Base-by-base conservation (phyloP, 1,140 invertebrate species). In the Asobara japonica region DNA sequence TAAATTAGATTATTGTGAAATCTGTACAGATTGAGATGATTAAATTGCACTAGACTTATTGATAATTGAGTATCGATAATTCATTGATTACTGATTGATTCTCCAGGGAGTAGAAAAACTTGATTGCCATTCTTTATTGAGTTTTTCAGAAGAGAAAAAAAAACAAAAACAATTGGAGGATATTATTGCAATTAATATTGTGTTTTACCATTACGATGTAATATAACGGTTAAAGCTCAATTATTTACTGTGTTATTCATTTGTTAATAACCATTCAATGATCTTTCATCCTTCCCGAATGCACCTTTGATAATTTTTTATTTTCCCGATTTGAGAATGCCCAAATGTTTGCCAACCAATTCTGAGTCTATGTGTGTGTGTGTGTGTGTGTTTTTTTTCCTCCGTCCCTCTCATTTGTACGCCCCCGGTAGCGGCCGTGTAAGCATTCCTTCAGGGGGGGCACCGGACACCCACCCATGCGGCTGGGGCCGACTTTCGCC, bases 151-250 rank as follows among this genome's bases (percentile, higher is more conserved):
- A 22, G 33, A 8, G 60, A 71, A 11, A 71, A n/a, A n/a, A n/a
- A n/a, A n/a, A n/a, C n/a, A n/a, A n/a, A n/a, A n/a, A n/a, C n/a
- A n/a, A n/a, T n/a, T 29, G 20, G 69, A 16, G 22, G 69, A 62
- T 62, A 31, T 31, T 76, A 80, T 78, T 79, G 71, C 69, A 69
- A 79, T 80, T 77, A 77, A 82, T 81, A 84, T 82, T 85, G 78
- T 85, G 83, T 38, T 85, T 86, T 82, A 82, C 74, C 75, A 78
- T 81, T 79, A 83, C 78, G 78, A 84, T 84, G 83, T 84, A 84
- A 85, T 84, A 86, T 83, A 45, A 84, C 77, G 79, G 79, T 82
- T 83, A 56, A 82, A 73, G 65, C 69, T 31, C 61, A 16, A 2
- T 38, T n/a, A 38, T 38, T 18, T 16, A 45, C 41, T 45, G 41